Conservation (phyloP, 2,888 invertebrate species). For the Salticus scenicus region DNA sequence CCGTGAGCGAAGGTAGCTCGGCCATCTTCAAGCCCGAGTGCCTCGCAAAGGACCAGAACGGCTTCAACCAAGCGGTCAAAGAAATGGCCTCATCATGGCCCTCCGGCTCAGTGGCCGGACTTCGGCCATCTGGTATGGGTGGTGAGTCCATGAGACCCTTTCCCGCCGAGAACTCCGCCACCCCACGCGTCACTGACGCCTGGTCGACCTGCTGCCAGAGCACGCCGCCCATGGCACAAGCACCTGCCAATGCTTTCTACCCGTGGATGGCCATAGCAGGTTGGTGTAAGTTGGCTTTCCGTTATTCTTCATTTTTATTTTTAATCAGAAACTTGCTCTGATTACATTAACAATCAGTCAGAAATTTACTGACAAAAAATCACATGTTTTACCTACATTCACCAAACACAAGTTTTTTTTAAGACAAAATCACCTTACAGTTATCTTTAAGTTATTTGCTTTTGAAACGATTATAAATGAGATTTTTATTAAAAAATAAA, state of each 20-base stretch:
- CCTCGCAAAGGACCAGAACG: constrained; percentile 71
- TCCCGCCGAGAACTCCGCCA: constrained; percentile 67
- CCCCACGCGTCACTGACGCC: constrained; percentile 71
- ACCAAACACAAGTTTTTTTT: no score
- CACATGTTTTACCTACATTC: background rate
- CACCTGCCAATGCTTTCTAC: constrained; percentile 91
- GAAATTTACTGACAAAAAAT: background rate
- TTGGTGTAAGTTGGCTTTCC: constrained; percentile 75
- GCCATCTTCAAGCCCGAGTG: constrained; percentile 71
- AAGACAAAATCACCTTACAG: no score
- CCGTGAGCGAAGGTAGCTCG: constrained; percentile 70
- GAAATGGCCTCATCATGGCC: constrained; percentile 68
- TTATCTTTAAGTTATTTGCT: no score
- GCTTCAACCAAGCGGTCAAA: constrained; percentile 70
- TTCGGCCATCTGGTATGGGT: constrained; percentile 52
- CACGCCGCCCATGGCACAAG: constrained; percentile 84
- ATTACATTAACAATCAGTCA: background rate
- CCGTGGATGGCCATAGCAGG: constrained; percentile 99
- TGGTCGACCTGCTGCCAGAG: constrained; percentile 78
- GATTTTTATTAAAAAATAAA: no score
- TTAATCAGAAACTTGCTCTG: background rate
- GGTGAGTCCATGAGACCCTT: constrained; percentile 70
- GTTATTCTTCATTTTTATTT: constrained; percentile 49
- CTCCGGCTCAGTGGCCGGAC: constrained; percentile 59
- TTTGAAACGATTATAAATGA: no score